Percentiles rank a stretch among this genome's conserved stretches.
phyloP scores from a whole-genome alignment of 2,888 invertebrate genomes.

The Hypselothyrea guttata region DNA sequence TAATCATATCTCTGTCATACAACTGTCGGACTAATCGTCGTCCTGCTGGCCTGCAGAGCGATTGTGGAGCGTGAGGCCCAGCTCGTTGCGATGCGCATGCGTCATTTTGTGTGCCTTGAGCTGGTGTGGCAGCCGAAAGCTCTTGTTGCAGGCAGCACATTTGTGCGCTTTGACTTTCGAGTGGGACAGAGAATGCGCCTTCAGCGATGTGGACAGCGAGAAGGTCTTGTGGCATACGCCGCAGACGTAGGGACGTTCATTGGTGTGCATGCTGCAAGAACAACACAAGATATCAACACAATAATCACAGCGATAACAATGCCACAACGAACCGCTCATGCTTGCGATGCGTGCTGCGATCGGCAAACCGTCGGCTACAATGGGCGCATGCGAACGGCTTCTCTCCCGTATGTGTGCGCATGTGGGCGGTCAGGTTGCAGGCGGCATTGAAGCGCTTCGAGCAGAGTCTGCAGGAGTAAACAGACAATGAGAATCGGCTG shows the following conservation, averaged over 20 bases:
- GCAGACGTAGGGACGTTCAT: conserved; percentile 78
- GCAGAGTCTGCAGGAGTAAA: conserved; percentile 55
- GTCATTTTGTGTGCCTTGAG: conserved; percentile 77
- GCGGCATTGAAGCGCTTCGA: conserved; percentile 67
- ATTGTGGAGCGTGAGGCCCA: conserved; percentile 30
- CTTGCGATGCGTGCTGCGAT: conserved; percentile 80
- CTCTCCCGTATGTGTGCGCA: conserved; percentile 78
- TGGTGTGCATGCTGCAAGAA: conserved; percentile 74
- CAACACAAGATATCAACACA: not conserved
- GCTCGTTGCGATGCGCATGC: conserved; percentile 48
- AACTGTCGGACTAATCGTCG: conserved; percentile 14
- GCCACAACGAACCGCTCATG: conserved; percentile 75
- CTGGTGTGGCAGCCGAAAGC: conserved; percentile 80
- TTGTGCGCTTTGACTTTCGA: conserved; percentile 77
- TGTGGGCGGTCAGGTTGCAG: conserved; percentile 74
- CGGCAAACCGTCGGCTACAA: conserved; percentile 77
- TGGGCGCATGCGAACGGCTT: conserved; percentile 68
- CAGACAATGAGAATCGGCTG: not conserved
- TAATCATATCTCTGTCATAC: too few species aligned
- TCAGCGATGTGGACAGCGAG: conserved; percentile 74
- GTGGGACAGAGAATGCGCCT: conserved; percentile 75
- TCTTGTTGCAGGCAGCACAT: conserved; percentile 78
- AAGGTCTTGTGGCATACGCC: conserved; percentile 72
- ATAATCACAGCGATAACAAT: too few species aligned
- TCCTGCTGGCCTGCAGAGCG: too few species aligned